Evolutionary conservation across 1,140 invertebrate genomes (phyloP).

Genomic region (Heliothis virescens): DNA sequence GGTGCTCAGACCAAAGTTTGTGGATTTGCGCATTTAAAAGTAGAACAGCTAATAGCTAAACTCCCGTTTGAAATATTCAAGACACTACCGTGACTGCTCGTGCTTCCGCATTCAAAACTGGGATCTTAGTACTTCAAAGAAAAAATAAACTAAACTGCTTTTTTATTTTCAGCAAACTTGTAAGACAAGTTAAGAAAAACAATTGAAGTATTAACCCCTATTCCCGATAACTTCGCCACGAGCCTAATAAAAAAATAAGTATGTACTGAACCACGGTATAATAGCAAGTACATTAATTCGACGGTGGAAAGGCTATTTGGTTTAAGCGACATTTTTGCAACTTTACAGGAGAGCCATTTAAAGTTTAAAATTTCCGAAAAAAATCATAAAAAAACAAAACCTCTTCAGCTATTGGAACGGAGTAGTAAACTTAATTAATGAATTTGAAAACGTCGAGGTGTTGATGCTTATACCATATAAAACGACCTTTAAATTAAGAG

Average conservation of each 20-base stretch:
- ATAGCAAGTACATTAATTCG: conserved; percentile 36
- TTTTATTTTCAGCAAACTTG: background rate
- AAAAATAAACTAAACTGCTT: background rate
- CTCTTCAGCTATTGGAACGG: too few species aligned
- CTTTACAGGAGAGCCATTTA: too few species aligned
- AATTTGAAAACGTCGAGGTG: too few species aligned
- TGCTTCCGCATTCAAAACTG: background rate
- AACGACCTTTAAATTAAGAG: too few species aligned
- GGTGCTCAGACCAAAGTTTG: background rate
- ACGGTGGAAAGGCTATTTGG: too few species aligned
- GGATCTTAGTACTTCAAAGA: background rate
- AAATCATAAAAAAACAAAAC: too few species aligned
- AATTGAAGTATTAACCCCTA: background rate
- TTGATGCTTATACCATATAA: too few species aligned
- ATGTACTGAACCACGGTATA: background rate
- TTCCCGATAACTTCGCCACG: background rate
- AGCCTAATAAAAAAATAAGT: conserved; percentile 25
- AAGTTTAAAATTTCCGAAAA: too few species aligned
- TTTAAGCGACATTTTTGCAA: too few species aligned
- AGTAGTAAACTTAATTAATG: too few species aligned
- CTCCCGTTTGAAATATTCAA: conserved; percentile 31
- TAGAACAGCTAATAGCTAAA: conserved; percentile 34
- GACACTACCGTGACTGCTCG: conserved; percentile 1
- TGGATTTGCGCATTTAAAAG: conserved; percentile 31
- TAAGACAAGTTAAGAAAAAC: background rate